Percentiles rank a stretch among this genome's conserved stretches.
Conservation (phyloP, 2,888 invertebrate species). For the Eustalomyia histrio region DNA sequence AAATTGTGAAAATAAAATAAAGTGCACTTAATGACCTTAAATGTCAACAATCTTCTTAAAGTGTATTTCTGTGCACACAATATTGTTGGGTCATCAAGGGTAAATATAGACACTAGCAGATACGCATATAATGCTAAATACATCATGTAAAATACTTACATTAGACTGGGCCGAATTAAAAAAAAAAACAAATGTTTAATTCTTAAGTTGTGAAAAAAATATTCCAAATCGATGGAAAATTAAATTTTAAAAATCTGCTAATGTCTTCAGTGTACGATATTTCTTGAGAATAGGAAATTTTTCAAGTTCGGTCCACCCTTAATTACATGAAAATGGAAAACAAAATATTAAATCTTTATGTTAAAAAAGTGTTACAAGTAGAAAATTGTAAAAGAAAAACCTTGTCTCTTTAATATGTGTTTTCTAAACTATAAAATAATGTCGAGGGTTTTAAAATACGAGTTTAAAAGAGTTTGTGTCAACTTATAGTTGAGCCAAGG, state of each 20-base stretch:
- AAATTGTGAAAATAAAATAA: conserved; percentile 18
- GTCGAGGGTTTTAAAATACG: background rate
- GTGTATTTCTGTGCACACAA: conserved; percentile 38
- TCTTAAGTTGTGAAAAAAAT: too few species aligned
- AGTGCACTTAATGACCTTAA: conserved; percentile 65
- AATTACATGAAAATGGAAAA: background rate
- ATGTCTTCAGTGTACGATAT: too few species aligned
- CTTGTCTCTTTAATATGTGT: conserved; percentile 44
- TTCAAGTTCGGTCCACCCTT: too few species aligned
- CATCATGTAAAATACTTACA: background rate
- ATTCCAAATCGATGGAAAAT: too few species aligned
- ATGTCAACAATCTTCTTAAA: conserved; percentile 64
- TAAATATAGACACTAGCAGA: conserved; percentile 49
- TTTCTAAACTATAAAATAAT: background rate
- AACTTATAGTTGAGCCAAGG: too few species aligned
- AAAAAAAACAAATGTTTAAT: too few species aligned
- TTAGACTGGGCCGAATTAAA: too few species aligned
- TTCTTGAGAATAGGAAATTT: too few species aligned
- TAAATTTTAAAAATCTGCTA: too few species aligned
- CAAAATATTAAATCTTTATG: background rate
- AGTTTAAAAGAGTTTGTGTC: too few species aligned
- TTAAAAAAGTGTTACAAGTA: conserved; percentile 54
- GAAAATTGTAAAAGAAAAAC: conserved; percentile 32
- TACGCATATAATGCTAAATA: conserved; percentile 9
- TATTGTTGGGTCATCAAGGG: conserved; percentile 53